These are phyloP conservation scores for Oreocharis arfaki DNA, from an alignment of 2,113 vertebrate genomes.

Conservation along the genomic window DNA sequence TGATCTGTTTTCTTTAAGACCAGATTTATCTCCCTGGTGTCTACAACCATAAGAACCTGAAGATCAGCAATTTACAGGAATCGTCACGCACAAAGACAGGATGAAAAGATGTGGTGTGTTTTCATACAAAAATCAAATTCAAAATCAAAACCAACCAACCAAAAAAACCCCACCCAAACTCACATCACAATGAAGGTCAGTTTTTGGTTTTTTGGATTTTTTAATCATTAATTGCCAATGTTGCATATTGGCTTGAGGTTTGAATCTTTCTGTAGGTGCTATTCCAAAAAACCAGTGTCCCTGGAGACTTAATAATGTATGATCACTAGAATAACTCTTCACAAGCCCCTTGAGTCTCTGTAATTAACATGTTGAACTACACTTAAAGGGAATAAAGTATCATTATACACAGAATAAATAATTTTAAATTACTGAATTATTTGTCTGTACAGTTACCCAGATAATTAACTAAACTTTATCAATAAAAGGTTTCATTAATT, in stretches of 20 bases:
- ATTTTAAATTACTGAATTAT: conserved; percentile 71
- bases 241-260: neutral
- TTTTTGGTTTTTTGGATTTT: rapidly evolving
- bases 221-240: neutral
- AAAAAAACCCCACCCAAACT: neutral
- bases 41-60: neutral
- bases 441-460: conserved; percentile 70
- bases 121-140: neutral
- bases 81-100: neutral
- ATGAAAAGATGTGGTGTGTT: neutral
- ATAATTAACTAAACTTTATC: conserved; percentile 71
- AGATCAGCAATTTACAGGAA: neutral
- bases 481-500: conserved; percentile 67
- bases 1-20: neutral
- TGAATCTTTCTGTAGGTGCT: conserved; percentile 9
- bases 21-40: neutral
- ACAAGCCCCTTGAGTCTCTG: conserved; percentile 54
- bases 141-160: neutral
- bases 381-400: conserved; percentile 70
- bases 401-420: conserved; percentile 68
- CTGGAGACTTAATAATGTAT: conserved; percentile 61
- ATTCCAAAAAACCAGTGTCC: conserved; percentile 39
- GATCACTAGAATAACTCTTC: conserved; percentile 61
- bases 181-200: rapidly evolving
- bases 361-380: conserved; percentile 70